phyloP scores from a whole-genome alignment of 2,797 vertebrate species.

The Martes flavigula region DNA sequence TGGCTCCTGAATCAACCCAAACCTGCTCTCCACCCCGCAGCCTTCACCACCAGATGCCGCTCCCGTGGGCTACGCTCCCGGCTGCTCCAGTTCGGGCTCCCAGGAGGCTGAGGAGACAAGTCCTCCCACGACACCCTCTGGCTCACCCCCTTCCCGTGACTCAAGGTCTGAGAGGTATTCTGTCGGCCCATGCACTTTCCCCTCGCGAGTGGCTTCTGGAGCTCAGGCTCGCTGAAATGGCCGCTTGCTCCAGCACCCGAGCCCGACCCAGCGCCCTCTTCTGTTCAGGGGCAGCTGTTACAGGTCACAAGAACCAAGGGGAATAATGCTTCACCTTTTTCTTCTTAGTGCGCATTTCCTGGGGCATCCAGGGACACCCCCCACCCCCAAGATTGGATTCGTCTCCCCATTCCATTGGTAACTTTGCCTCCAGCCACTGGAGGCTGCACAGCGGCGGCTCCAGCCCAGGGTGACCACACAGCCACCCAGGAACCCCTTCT shows the following conservation, averaged over 20 bases:
- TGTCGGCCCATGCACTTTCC: neutral
- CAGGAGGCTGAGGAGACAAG: neutral
- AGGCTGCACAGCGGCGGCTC: neutral
- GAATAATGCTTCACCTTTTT: neutral
- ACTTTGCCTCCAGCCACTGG: neutral
- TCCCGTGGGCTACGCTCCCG: neutral
- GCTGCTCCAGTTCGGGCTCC: neutral
- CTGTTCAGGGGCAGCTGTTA: neutral
- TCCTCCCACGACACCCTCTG: neutral
- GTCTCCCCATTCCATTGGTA: neutral
- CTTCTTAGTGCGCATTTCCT: neutral
- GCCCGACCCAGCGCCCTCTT: neutral
- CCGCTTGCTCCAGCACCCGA: neutral
- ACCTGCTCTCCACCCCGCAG: neutral
- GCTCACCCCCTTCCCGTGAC: neutral
- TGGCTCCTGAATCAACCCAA: neutral
- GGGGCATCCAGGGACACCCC: neutral
- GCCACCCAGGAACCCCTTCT: neutral
- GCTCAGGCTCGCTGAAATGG: neutral
- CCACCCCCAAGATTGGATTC: neutral
- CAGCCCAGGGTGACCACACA: neutral
- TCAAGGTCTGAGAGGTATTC: neutral
- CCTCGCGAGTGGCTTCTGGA: neutral
- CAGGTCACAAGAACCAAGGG: neutral
- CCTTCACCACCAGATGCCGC: neutral